Evolutionary conservation across 1,140 invertebrate species (phyloP).

Genomic region (Kradibia gibbosae): DNA sequence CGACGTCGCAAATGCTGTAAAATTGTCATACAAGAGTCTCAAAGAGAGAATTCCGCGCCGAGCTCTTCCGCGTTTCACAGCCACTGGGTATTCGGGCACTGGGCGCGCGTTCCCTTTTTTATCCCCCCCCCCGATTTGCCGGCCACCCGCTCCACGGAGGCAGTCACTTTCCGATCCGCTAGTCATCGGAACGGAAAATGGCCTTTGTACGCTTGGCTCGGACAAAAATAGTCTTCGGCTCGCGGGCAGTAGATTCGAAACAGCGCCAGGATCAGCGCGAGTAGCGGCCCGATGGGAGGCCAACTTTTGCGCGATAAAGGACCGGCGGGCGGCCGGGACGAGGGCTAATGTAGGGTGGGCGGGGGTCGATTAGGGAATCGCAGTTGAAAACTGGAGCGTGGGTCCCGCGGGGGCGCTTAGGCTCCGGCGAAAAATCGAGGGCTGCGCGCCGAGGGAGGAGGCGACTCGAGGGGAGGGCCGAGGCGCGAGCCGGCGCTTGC

Average conservation of each 20-base stretch:
- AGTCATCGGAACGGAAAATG: constrained; percentile 63
- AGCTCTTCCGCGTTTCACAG: constrained; percentile 55
- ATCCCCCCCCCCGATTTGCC: background rate
- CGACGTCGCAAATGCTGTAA: constrained; percentile 70
- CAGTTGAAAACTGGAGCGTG: constrained; percentile 43
- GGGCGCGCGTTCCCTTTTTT: background rate
- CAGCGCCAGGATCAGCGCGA: too few species aligned
- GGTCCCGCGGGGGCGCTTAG: constrained; percentile 44
- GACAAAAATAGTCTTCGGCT: too few species aligned
- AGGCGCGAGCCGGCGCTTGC: background rate
- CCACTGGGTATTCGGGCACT: background rate
- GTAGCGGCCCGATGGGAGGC: too few species aligned
- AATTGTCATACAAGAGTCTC: constrained; percentile 70
- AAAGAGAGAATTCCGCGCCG: constrained; percentile 68
- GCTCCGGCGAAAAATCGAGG: constrained; percentile 40
- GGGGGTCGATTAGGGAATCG: constrained; percentile 45
- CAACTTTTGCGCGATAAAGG: too few species aligned
- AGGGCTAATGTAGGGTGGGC: too few species aligned
- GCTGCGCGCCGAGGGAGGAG: background rate
- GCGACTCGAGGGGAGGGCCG: background rate
- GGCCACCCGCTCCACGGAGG: background rate
- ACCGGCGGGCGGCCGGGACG: too few species aligned
- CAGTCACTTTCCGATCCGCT: constrained; percentile 65
- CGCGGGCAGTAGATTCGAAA: too few species aligned
- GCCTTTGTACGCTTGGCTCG: too few species aligned